phyloP scores from a whole-genome alignment of 2,888 invertebrate species.

The Ophion slaviceki region DNA sequence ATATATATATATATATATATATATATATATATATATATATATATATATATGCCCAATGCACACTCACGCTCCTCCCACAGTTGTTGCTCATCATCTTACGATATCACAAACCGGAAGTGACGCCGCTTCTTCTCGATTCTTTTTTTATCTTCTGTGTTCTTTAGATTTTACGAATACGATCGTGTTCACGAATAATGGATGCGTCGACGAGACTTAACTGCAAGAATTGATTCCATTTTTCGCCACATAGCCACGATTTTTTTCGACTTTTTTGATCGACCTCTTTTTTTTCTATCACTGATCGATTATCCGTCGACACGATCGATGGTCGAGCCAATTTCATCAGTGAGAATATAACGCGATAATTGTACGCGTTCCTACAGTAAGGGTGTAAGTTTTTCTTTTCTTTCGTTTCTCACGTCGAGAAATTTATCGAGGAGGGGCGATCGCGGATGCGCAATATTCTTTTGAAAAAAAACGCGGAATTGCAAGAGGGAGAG shows the following conservation, averaged over 20 bases:
- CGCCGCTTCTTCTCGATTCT: neutral
- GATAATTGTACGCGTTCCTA: neutral
- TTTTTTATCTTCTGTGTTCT: neutral
- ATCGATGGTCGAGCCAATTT: slow-evolving; percentile 3
- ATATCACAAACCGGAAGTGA: slow-evolving; percentile 35
- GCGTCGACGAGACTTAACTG: neutral
- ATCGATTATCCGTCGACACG: slow-evolving; percentile 26
- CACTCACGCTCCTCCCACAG: slow-evolving; percentile 63
- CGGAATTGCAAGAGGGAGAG: slow-evolving; percentile 1
- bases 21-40: slow-evolving; percentile 28
- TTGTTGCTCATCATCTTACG: slow-evolving; percentile 55
- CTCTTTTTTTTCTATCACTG: too few relatives aligned
- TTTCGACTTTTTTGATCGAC: neutral
- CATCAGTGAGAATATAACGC: neutral
- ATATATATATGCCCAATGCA: slow-evolving; percentile 56
- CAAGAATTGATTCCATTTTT: neutral
- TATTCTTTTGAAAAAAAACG: neutral
- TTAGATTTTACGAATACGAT: slow-evolving; percentile 8
- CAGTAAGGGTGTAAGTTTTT: neutral
- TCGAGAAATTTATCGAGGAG: slow-evolving; percentile 5
- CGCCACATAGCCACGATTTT: neutral
- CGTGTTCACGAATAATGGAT: slow-evolving; percentile 33
- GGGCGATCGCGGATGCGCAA: slow-evolving; percentile 2
- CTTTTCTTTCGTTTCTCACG: slow-evolving; percentile 1
- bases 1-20: slow-evolving; percentile 43